phyloP scores from a whole-genome alignment of 2,888 invertebrate genomes.

The Chrysina gloriosa region DNA sequence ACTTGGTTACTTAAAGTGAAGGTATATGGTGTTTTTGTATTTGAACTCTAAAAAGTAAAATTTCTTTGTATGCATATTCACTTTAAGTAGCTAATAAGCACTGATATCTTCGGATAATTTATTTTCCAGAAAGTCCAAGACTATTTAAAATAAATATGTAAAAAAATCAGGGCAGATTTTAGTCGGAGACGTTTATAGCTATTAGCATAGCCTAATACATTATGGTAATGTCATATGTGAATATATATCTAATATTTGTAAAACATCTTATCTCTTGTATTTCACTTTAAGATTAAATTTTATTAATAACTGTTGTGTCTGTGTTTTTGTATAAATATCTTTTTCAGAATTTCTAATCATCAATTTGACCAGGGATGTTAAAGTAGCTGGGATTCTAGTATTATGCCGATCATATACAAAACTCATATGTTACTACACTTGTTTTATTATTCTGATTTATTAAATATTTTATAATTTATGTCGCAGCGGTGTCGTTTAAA shows the following conservation, averaged over 20 bases:
- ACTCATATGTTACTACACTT: not conserved
- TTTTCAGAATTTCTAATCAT: conserved; percentile 26
- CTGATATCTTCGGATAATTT: not conserved
- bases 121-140: conserved; percentile 21
- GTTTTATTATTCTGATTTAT: conserved; percentile 4
- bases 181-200: conserved; percentile 19
- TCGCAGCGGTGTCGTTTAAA: conserved; percentile 2
- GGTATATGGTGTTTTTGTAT: not conserved
- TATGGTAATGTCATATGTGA: conserved; percentile 28
- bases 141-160: not conserved
- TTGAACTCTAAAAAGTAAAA: not conserved
- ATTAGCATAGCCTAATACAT: conserved; percentile 11
- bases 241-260: conserved; percentile 40
- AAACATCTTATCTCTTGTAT: conserved; percentile 35
- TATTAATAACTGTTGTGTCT: conserved; percentile 44
- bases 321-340: conserved; percentile 41
- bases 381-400: not conserved
- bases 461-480: not conserved
- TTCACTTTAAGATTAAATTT: conserved; percentile 44
- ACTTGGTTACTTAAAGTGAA: conserved; percentile 30
- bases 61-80: not conserved
- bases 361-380: conserved; percentile 15
- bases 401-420: conserved; percentile 15
- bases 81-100: conserved; percentile 9
- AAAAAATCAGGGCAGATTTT: conserved; percentile 10